Base-by-base conservation (phyloP, 2,113 vertebrate genomes). In the Ciconia boyciana region DNA sequence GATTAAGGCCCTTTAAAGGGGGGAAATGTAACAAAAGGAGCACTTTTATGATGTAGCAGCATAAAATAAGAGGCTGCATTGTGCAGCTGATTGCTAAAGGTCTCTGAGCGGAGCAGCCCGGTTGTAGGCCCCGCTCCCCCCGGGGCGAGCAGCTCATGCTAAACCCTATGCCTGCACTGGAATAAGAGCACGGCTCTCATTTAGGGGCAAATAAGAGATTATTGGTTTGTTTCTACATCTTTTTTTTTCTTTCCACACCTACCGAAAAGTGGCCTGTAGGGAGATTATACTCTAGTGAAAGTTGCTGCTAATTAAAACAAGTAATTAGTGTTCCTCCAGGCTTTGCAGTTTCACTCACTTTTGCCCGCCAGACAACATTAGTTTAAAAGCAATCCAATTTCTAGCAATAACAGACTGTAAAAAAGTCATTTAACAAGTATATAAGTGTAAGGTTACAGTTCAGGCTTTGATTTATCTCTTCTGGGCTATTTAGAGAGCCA, bases 1-100 rank as follows among this genome's bases (percentile, higher is more conserved):
- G 99, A 99, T 99, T 99, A 99, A 98, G 98, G 97, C 98, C 96
- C 92, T 99, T 99, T 99, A 99, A 98, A 99, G 97, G 97, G 98
- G 99, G 97, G 98, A 98, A 99, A 99, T 99, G 98, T 98, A 99
- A 99, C 99, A 99, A 99, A 99, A 99, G 98, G 97, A 98, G 97
- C 98, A 99, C 98, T 99, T 99, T 99, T 99, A 99, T 99, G 99
- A 99, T 99, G 99, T 99, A 99, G 98, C 98, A 98, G 98, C 98
- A 98, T 99, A 99, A 99, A 99, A 99, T 99, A 99, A 99, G 98
- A 97, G 98, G 94, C 97, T 98, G 97, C 96, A 99, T 99, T 99
- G 99, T 99, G 98, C 92, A 70, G 96, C 97, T 99, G 98, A 99
- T 99, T 99, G 98, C 98, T 98, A 98, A 98, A 99, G 98, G 98